Conservation (phyloP, 2,113 vertebrate genomes). For the Furnarius figulus region DNA sequence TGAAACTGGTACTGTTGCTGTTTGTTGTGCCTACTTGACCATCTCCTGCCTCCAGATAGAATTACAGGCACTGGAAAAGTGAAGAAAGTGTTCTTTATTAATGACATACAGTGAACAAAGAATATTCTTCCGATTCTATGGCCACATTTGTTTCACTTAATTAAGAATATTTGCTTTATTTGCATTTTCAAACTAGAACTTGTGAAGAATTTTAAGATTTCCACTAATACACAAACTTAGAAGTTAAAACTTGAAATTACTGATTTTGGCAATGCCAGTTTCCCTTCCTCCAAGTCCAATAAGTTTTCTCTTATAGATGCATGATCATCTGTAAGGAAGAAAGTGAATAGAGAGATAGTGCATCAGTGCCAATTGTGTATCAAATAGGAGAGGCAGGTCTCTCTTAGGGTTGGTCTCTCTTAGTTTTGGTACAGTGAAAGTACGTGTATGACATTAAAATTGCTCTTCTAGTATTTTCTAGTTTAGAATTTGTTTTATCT, state of each 20-base stretch:
- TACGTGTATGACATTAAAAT: background rate
- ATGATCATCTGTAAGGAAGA: background rate
- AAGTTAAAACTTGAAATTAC: background rate
- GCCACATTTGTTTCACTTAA: background rate
- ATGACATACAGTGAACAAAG: background rate
- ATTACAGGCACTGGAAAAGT: background rate
- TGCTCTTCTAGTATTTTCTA: background rate
- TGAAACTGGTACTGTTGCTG: background rate
- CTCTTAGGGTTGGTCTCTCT: background rate
- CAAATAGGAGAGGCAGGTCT: background rate
- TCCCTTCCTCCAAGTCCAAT: background rate
- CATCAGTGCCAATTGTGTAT: background rate
- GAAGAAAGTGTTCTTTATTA: background rate
- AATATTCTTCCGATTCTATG: background rate
- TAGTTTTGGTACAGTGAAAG: background rate
- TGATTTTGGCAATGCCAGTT: background rate
- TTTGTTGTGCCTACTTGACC: background rate
- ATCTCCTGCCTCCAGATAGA: background rate
- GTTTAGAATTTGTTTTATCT: background rate
- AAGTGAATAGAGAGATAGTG: background rate
- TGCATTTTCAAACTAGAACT: background rate
- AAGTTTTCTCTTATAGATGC: background rate
- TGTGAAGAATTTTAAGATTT: background rate
- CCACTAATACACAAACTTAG: background rate
- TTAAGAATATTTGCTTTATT: background rate